Conservation (phyloP, 2,797 vertebrate species). For the Onychomys torridus region DNA sequence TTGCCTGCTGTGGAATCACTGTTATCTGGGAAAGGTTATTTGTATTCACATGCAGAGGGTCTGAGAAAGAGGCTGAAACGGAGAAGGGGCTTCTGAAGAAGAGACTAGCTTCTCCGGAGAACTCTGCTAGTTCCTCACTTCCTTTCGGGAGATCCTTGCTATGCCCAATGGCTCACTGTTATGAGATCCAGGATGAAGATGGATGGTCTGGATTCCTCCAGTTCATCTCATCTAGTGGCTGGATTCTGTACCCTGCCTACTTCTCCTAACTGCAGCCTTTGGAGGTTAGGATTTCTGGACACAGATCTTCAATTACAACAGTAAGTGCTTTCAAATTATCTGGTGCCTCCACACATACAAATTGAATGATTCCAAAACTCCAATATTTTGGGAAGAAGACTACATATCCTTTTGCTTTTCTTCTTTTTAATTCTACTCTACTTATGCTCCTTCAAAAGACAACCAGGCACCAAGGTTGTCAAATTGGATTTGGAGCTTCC, state of each 20-base stretch:
- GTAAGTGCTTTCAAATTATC: no score
- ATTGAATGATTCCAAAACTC: not conserved
- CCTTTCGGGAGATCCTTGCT: not conserved
- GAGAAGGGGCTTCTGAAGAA: not conserved
- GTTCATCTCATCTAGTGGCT: not conserved
- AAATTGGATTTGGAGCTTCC: not conserved
- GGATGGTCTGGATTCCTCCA: not conserved
- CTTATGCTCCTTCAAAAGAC: not conserved
- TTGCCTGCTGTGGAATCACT: not conserved
- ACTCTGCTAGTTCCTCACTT: not conserved
- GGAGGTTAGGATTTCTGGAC: not conserved
- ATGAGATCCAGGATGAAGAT: not conserved
- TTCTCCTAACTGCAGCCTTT: not conserved
- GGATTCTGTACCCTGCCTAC: not conserved
- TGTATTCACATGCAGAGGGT: not conserved
- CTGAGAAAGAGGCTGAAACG: constrained; percentile 8
- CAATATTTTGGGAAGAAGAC: not conserved
- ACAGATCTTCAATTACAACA: constrained; percentile 9
- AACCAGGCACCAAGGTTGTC: not conserved
- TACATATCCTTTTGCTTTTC: constrained; percentile 26
- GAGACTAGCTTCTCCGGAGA: not conserved
- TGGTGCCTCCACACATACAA: not conserved
- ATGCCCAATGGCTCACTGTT: not conserved
- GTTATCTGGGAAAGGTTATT: not conserved
- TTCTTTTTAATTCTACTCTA: not conserved